These are phyloP conservation scores for Phoxinus phoxinus DNA, from an alignment of 2,113 vertebrate genomes.

Conservation along the genomic window DNA sequence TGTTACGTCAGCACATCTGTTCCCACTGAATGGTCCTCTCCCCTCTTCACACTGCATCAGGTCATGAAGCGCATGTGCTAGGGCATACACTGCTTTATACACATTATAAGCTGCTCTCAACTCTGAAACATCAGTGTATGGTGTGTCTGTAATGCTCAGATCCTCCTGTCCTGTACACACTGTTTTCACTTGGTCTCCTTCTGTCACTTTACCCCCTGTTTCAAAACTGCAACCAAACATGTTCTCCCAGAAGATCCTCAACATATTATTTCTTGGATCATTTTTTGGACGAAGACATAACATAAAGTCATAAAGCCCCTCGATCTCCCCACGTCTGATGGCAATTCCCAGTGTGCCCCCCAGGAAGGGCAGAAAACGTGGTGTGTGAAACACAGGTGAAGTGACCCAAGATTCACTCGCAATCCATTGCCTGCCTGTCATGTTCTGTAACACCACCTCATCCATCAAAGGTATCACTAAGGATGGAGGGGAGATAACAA, in stretches of 20 bases:
- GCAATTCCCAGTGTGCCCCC: constrained; percentile 72
- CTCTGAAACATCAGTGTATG: constrained; percentile 64
- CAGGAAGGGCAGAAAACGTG: neutral
- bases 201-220: constrained; percentile 2
- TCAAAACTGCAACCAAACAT: constrained; percentile 52
- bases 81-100: constrained; percentile 64
- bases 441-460: constrained; percentile 57
- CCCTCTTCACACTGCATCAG: constrained; percentile 67
- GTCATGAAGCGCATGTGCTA: constrained; percentile 61
- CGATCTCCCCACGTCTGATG: constrained; percentile 72
- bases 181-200: constrained; percentile 5
- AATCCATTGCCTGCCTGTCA: constrained; percentile 44
- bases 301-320: constrained; percentile 68
- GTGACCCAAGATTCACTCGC: constrained; percentile 69
- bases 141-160: constrained; percentile 51
- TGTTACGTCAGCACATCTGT: constrained; percentile 67
- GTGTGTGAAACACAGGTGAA: constrained; percentile 59
- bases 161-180: constrained; percentile 69
- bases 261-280: constrained; percentile 59
- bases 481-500: constrained; percentile 53
- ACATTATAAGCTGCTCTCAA: constrained; percentile 62
- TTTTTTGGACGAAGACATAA: constrained; percentile 58
- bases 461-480: constrained; percentile 65
- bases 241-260: constrained; percentile 26
- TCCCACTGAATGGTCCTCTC: constrained; percentile 66